Evolutionary conservation across 35 echinoderm and acorn worm species (phyloP), one percentile per base, ranked within the genome.

Genomic region (Eucidaris tribuloides): DNA sequence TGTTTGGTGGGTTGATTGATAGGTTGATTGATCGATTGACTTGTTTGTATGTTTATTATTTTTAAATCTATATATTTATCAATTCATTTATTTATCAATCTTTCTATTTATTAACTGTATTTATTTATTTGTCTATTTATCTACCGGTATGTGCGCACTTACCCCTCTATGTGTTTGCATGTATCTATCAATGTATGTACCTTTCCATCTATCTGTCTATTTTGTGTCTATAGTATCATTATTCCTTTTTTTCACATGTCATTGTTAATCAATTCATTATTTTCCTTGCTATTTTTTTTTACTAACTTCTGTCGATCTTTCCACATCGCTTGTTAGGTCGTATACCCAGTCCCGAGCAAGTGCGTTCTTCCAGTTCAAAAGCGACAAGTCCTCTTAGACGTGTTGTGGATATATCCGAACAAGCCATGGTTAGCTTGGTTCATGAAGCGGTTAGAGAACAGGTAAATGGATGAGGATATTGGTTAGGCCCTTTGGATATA

Each of bases 351-450:
- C 68, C 7, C 44, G 20, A n/a, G 15, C 33, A 40, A n/a, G 24
- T 74, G 36, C 68, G 34, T 3, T 41, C 68, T 44, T 14, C 68
- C 40, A 7, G 35, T 36, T 23, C 68, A 3, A 74, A 36, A 44
- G 15, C 38, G 5, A 74, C 68, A n/a, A 74, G 68, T 36, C 68
- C 68, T 41, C 68, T 74, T 15, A 27, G 68, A 18, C 68, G 68
- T 2, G 41, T 74, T 13, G 68, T 74, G 7, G 68, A 74, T 24
- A 74, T 74, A 9, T 74, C 68, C 29, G 68, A 74, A 44, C 68
- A 74, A 20, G 68, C 68, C 22, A 74, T 74, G 68, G 44, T 42
- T 22, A 74, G 38, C 44, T 36, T 74, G 68, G 68, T 74, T 6
- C 38, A 74, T 74, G 41, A 74, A 74, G 15, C 68, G 6, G 25